Evolutionary conservation across 2,888 invertebrate genomes (phyloP).

Genomic region (Ophioninae sp.): DNA sequence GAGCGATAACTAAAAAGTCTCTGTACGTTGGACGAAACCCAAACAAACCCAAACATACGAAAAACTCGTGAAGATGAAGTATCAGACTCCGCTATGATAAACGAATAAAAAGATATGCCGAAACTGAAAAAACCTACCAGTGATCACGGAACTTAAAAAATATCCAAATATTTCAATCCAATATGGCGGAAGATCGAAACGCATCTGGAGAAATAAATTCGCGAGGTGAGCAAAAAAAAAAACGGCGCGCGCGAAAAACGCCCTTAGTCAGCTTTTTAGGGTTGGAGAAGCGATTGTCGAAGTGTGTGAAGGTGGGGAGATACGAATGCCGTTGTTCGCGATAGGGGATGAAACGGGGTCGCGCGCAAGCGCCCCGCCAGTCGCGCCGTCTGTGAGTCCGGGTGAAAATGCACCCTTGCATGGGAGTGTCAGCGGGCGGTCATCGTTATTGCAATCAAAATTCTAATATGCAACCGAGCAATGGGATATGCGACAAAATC

Average conservation of each 20-base stretch:
- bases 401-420: constrained; percentile 79
- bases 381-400: constrained; percentile 69
- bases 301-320: constrained; percentile 16
- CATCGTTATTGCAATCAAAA: constrained; percentile 74
- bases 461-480: constrained; percentile 76
- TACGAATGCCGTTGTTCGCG: constrained; percentile 39
- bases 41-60: too few relatives aligned
- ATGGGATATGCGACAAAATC: constrained; percentile 86
- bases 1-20: too few relatives aligned
- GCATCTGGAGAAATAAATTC: neutral
- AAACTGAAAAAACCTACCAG: too few relatives aligned
- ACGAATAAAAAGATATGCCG: too few relatives aligned
- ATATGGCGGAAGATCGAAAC: neutral
- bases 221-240: constrained; percentile 7
- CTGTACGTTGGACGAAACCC: too few relatives aligned
- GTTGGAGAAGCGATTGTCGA: constrained; percentile 31
- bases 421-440: constrained; percentile 78
- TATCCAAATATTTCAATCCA: neutral
- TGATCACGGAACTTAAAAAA: too few relatives aligned
- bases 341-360: constrained; percentile 65
- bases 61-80: too few relatives aligned
- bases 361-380: constrained; percentile 72
- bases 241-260: neutral
- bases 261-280: neutral
- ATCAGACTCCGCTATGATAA: too few relatives aligned